phyloP scores from a whole-genome alignment of 2,113 vertebrate genomes.

The Condylura cristata region DNA sequence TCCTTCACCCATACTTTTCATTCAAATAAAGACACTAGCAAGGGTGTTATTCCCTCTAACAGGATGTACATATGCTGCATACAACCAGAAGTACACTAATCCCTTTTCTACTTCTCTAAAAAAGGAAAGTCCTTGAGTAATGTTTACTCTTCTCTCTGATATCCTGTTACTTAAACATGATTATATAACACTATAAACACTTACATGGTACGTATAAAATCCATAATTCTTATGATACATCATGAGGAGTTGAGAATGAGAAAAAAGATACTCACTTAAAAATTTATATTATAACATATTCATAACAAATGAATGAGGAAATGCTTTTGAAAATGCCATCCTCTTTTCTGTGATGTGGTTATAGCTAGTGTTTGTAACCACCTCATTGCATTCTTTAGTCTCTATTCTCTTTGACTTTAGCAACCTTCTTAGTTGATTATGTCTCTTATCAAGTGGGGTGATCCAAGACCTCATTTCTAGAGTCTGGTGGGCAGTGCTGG shows the following conservation, averaged over 20 bases:
- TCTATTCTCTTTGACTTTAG: not conserved
- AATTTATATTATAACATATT: not conserved
- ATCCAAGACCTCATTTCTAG: not conserved
- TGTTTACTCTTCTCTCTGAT: not conserved
- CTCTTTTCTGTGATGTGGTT: not conserved
- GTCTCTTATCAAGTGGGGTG: not conserved
- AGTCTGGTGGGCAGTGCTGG: not conserved
- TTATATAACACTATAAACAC: not conserved
- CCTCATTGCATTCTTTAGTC: not conserved
- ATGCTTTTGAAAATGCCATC: not conserved
- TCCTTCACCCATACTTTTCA: not conserved
- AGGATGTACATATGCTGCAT: not conserved
- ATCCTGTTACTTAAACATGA: not conserved
- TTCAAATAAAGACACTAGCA: not conserved
- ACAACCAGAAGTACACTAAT: not conserved
- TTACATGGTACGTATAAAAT: not conserved
- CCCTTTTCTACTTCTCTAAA: not conserved
- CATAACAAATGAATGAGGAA: not conserved
- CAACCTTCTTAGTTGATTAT: not conserved
- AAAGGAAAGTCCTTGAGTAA: not conserved
- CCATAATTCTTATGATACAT: not conserved
- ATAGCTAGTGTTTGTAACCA: not conserved
- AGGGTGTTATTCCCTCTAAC: not conserved
- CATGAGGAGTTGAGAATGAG: not conserved
- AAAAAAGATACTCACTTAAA: slow-evolving; percentile 14